Evolutionary conservation across 2,888 invertebrate genomes (phyloP), one percentile per base, ranked within the genome.

Genomic region (Andricus curvator): DNA sequence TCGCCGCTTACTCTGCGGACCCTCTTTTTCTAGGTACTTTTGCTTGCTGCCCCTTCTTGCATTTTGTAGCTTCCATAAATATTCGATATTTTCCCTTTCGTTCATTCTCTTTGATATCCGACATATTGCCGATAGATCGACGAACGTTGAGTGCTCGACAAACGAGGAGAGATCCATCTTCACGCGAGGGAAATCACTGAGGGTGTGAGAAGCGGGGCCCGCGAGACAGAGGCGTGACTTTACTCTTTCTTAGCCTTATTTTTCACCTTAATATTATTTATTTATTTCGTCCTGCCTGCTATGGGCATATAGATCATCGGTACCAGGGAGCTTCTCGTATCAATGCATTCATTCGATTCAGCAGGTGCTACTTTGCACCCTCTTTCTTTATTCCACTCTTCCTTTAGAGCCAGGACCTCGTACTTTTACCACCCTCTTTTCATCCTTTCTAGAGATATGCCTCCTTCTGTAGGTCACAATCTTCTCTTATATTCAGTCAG

Each of bases 81-180:
- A 85, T 86, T 85, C 84, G 81, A 82, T 79, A 80, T 83, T 80
- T 77, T 79, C 64, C 77, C 65, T 66, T 83, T 77, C 78, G 78
- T 80, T 83, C 78, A 79, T 82, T 83, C 80, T 81, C 82, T 84
- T 84, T 82, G 85, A 85, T 82, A 20, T 29, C 33, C 29, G 56
- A 56, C 51, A 33, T 56, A 74, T 74, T 74, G 56, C 56, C 33
- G 56, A 56, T 56, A 33, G 56, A 51, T 74, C 51, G 74, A 33
- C 51, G 25, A 25, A 64, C 44, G 74, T 74, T 74, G 66, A 70
- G 64, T 62, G 65, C 48, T 29, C 13, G 37, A 64, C 51, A 78
- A 78, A 78, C 51, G 64, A 60, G 41, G 76, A 70, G 76, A 78
- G 70, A 77, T 77, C 65, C 48, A 44, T 78, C 80, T 78, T 76